Base-by-base conservation (phyloP, 2,113 vertebrate species). In the Lucifuga dentata region DNA sequence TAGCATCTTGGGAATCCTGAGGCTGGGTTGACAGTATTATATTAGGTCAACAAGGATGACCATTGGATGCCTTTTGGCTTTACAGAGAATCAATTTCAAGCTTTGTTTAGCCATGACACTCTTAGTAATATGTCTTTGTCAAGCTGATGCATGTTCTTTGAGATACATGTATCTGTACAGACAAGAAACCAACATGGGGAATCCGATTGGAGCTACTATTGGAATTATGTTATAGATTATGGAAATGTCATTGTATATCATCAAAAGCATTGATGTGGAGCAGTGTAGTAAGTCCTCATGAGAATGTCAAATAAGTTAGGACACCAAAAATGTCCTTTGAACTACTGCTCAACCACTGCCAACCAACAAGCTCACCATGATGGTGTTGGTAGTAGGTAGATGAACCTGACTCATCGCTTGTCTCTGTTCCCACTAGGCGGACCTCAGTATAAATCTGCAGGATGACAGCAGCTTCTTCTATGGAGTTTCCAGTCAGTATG, bases 401-500 rank as follows among this genome's bases (percentile, higher is more conserved):
- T n/a, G n/a, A n/a, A n/a, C n/a, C n/a, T n/a, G n/a, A n/a, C n/a
- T n/a, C n/a, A n/a, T n/a, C n/a, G n/a, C n/a, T 2, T 72, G 19
- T 49, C 12, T 69, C 36, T 17, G 19, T 39, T 48, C 52, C 58
- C 51, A 76, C 4, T 64, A 98, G 96, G 96, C 96, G 74, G 96
- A 98, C 84, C 94, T 98, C 49, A 97, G 95, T 76, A 90, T 95
- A 38, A 95, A 94, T 81, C 92, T 96, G 15, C 95, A 97, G 85
- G 95, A 96, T 3, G 95, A 97, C 90, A 95, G 94, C 88, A 92
- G 89, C 86, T 93, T 95, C 89, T 98, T 98, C 91, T 98, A 98
- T 0, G 96, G 96, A 0, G 96, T 98, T 49, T 98, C 96, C 80
- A 98, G 96, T 89, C 96, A 97, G 77, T 97, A 98, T 0, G 96